phyloP scores from a whole-genome alignment of 2,797 vertebrate genomes.

The Dendrocincla tyrannina region DNA sequence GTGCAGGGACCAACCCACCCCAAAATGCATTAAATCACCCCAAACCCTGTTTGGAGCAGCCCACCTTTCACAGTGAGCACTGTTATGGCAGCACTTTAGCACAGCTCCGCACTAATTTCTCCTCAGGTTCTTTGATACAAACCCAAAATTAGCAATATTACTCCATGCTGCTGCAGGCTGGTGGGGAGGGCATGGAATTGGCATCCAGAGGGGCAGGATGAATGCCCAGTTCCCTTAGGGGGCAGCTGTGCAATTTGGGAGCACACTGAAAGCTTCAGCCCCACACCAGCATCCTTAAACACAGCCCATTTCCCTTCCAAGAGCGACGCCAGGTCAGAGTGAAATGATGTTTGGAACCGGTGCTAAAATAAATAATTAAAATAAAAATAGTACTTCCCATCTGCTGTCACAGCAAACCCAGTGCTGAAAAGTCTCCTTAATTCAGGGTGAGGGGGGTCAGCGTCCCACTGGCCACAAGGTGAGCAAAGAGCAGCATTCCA shows the following conservation, averaged over 20 bases:
- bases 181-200: neutral
- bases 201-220: neutral
- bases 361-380: neutral
- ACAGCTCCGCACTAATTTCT: neutral
- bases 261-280: neutral
- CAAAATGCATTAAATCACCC: neutral
- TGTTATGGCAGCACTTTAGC: neutral
- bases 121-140: neutral
- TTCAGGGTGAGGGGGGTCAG: neutral
- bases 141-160: neutral
- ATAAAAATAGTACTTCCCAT: neutral
- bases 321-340: neutral
- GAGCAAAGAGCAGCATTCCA: neutral
- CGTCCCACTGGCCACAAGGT: neutral
- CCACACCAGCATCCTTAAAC: neutral
- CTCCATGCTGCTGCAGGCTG: neutral
- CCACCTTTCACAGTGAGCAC: neutral
- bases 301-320: neutral
- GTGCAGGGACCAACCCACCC: neutral
- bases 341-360: neutral
- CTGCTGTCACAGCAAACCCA: neutral
- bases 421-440: neutral
- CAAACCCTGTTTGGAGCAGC: neutral
- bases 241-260: neutral
- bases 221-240: neutral